phyloP scores from a whole-genome alignment of 2,113 vertebrate species.

The Chitala chitala region DNA sequence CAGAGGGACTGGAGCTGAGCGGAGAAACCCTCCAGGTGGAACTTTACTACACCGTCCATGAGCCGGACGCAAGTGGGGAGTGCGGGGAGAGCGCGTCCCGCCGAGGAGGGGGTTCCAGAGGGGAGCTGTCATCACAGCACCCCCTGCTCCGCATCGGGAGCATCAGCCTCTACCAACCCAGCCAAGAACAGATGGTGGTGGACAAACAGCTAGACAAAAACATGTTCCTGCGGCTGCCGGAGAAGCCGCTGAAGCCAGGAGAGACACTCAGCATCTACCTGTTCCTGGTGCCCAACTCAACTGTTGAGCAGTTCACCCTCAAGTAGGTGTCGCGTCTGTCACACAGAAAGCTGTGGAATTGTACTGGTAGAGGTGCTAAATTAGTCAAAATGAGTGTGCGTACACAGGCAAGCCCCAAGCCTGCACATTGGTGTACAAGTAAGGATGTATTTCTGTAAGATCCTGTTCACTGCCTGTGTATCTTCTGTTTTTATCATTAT shows the following conservation, averaged over 20 bases:
- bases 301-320: slow-evolving; percentile 89
- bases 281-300: slow-evolving; percentile 85
- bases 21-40: slow-evolving; percentile 80
- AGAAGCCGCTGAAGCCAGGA: slow-evolving; percentile 81
- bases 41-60: slow-evolving; percentile 88
- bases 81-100: slow-evolving; percentile 62
- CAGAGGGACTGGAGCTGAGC: slow-evolving; percentile 61
- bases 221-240: slow-evolving; percentile 83
- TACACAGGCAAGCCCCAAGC: too few relatives aligned
- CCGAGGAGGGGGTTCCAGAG: slow-evolving; percentile 53
- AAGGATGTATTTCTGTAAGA: too few relatives aligned
- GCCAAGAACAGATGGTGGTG: slow-evolving; percentile 68
- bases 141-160: slow-evolving; percentile 91
- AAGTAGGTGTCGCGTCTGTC: slow-evolving; percentile 81
- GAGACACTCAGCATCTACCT: slow-evolving; percentile 84
- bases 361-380: too few relatives aligned
- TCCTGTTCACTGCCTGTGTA: too few relatives aligned
- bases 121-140: slow-evolving; percentile 80
- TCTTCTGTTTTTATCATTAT: too few relatives aligned
- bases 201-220: slow-evolving; percentile 86
- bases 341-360: too few relatives aligned
- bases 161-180: slow-evolving; percentile 83
- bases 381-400: too few relatives aligned
- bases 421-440: too few relatives aligned
- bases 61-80: slow-evolving; percentile 67